Conservation (phyloP, 2,888 invertebrate genomes). For the Andrena hattorfiana region DNA sequence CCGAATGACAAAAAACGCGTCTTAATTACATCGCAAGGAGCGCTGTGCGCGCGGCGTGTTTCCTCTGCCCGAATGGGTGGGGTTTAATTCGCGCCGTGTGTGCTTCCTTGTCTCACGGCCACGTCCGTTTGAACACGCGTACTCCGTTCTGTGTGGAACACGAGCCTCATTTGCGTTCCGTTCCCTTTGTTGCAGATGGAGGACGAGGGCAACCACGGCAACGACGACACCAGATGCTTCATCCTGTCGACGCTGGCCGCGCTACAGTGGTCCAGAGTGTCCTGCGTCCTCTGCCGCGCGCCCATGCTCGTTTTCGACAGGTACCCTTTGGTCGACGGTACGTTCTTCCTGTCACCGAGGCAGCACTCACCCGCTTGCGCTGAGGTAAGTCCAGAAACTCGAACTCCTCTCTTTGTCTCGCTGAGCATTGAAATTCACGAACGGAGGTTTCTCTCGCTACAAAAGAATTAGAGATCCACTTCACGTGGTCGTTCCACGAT, state of each 20-base stretch:
- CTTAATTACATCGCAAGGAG: slow-evolving; percentile 2
- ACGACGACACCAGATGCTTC: slow-evolving; percentile 98
- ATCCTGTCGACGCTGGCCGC: slow-evolving; percentile 97
- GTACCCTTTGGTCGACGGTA: slow-evolving; percentile 98
- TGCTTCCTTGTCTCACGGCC: neutral
- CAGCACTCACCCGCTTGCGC: slow-evolving; percentile 95
- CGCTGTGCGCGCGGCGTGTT: neutral
- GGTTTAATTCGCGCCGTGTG: neutral
- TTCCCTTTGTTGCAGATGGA: slow-evolving; percentile 92
- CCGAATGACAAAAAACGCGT: neutral
- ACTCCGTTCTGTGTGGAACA: slow-evolving; percentile 2
- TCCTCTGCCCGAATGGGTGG: neutral
- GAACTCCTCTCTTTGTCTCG: neutral
- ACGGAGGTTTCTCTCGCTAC: too few species aligned
- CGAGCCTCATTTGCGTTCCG: slow-evolving; percentile 5
- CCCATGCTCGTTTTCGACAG: slow-evolving; percentile 97
- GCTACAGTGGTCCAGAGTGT: slow-evolving; percentile 93
- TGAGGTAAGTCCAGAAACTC: slow-evolving; percentile 88
- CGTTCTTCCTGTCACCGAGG: slow-evolving; percentile 98
- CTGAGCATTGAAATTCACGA: neutral
- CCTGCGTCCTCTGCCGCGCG: slow-evolving; percentile 95
- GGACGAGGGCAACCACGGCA: slow-evolving; percentile 99
- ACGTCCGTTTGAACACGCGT: neutral
- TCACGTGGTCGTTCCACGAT: too few species aligned
- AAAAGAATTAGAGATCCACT: too few species aligned